These are phyloP conservation scores for Pongo pygmaeus DNA, from an alignment of 2,113 vertebrate genomes.

Conservation along the genomic window DNA sequence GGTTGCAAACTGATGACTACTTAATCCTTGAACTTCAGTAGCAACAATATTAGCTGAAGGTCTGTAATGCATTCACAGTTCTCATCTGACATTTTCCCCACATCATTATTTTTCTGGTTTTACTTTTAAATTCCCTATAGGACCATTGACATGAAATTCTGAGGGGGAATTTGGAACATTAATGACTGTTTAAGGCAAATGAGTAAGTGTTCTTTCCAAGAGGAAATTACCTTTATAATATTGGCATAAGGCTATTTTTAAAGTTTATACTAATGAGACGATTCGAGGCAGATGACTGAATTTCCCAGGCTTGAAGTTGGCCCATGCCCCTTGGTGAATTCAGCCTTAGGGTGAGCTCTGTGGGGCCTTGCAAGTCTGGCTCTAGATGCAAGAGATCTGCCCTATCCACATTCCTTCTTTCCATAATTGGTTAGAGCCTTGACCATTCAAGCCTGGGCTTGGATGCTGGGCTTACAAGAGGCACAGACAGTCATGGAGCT, in stretches of 20 bases:
- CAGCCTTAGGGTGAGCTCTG: not conserved
- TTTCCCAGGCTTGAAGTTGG: not conserved
- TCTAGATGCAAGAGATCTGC: not conserved
- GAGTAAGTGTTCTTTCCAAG: conserved; percentile 70
- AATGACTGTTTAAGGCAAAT: conserved; percentile 74
- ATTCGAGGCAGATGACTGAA: not conserved
- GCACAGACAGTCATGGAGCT: not conserved
- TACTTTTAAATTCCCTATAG: conserved; percentile 72
- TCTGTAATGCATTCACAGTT: conserved; percentile 27
- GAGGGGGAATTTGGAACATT: conserved; percentile 72
- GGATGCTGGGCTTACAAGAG: not conserved
- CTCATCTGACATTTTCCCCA: conserved; percentile 72
- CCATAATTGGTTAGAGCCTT: not conserved
- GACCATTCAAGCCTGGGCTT: fast-evolving
- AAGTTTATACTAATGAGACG: conserved; percentile 65
- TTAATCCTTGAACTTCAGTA: conserved; percentile 69
- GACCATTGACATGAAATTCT: conserved; percentile 73
- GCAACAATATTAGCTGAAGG: conserved; percentile 43
- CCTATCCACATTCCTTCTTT: not conserved
- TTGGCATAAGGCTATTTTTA: conserved; percentile 53
- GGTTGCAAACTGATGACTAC: conserved; percentile 49
- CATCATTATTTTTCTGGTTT: conserved; percentile 75
- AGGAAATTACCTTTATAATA: conserved; percentile 67
- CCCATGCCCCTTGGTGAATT: too few species aligned
- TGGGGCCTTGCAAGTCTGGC: not conserved